phyloP scores from a whole-genome alignment of 2,113 vertebrate species.

The Crotalus horridus region DNA sequence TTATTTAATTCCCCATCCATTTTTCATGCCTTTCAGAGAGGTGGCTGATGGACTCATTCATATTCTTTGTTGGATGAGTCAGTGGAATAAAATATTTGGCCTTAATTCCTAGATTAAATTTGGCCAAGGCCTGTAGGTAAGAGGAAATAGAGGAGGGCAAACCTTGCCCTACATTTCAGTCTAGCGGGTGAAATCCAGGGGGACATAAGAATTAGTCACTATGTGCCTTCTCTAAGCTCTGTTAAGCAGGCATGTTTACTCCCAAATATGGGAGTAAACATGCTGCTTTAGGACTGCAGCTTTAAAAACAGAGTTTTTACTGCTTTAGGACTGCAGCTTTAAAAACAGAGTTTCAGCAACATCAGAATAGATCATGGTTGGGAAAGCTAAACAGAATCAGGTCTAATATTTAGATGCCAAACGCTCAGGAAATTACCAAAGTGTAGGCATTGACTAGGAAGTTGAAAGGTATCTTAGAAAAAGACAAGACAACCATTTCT shows the following conservation, averaged over 20 bases:
- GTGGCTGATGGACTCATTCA: not conserved
- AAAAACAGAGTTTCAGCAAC: not conserved
- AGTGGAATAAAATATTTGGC: not conserved
- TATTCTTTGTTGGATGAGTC: not conserved
- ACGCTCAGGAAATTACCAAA: not conserved
- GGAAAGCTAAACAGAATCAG: not conserved
- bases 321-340: not conserved
- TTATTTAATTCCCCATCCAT: not conserved
- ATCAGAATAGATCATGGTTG: not conserved
- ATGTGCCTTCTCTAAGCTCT: not conserved
- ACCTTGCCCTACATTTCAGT: not conserved
- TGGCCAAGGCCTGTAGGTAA: not conserved
- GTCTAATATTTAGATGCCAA: not conserved
- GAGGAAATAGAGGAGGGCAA: not conserved
- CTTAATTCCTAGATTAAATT: not conserved
- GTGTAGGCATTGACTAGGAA: not conserved
- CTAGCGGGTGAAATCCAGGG: not conserved
- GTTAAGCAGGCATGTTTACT: not conserved
- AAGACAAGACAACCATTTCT: not conserved
- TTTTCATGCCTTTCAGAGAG: not conserved
- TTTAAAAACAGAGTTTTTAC: not conserved
- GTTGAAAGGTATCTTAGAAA: not conserved
- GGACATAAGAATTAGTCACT: not conserved
- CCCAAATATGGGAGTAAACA: not conserved
- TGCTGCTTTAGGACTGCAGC: not conserved